Evolutionary conservation across 2,797 vertebrate genomes (phyloP).

Genomic region (Gadopsis marmoratus): DNA sequence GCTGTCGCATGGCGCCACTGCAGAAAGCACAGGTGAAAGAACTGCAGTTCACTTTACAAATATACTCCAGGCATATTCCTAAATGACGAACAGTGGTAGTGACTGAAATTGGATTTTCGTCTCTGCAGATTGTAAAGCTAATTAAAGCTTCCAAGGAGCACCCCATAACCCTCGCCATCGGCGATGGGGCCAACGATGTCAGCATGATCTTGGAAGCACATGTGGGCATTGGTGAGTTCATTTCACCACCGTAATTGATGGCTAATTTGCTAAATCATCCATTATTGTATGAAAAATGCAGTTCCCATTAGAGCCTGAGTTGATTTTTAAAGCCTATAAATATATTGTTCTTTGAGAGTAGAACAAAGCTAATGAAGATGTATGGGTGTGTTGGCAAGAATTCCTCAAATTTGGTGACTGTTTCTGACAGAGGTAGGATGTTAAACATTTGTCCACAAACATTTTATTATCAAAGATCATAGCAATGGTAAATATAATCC

Average conservation of each 20-base stretch:
- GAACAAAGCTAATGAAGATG: neutral
- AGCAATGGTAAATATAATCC: neutral
- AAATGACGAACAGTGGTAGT: neutral
- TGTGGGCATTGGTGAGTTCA: slow-evolving; percentile 94
- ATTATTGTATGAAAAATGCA: neutral
- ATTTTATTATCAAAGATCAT: neutral
- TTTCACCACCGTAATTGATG: neutral
- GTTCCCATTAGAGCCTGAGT: neutral
- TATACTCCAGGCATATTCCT: neutral
- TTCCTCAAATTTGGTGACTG: neutral
- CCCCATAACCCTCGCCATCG: slow-evolving; percentile 96
- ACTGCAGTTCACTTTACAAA: neutral
- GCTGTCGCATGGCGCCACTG: slow-evolving; percentile 84
- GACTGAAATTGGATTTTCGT: slow-evolving; percentile 14
- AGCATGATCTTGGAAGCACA: slow-evolving; percentile 99
- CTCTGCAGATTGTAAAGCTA: slow-evolving; percentile 94
- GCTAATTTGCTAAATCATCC: slow-evolving; percentile 14
- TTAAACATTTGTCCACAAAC: neutral
- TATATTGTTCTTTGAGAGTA: slow-evolving; percentile 6
- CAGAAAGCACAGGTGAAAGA: slow-evolving; percentile 85
- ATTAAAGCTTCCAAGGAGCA: slow-evolving; percentile 97
- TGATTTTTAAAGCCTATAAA: neutral
- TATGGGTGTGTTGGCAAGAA: slow-evolving; percentile 1
- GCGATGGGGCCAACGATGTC: slow-evolving; percentile 99
- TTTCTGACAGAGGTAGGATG: neutral